Conservation (phyloP, 2,888 invertebrate genomes). For the Mesodorylaimus sp. region DNA sequence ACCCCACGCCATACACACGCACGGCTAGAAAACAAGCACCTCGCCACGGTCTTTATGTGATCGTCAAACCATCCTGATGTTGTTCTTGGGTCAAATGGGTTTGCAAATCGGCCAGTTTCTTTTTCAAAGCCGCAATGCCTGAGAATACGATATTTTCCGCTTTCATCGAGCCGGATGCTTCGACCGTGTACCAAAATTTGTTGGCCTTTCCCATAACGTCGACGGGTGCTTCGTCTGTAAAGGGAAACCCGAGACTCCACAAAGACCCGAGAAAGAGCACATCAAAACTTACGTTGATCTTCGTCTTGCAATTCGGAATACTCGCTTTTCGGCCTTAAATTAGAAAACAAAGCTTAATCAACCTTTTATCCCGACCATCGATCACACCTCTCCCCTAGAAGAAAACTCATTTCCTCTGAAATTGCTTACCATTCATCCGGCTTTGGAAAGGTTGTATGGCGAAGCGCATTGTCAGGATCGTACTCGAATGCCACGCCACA, state of each 20-base stretch:
- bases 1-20: no score
- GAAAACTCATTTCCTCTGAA: no score
- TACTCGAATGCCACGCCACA: slow-evolving; percentile 96
- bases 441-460: slow-evolving; percentile 82
- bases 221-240: slow-evolving; percentile 64
- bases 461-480: slow-evolving; percentile 90
- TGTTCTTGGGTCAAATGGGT: slow-evolving; percentile 39
- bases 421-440: slow-evolving; percentile 79
- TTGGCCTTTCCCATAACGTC: slow-evolving; percentile 87
- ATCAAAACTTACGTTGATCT: slow-evolving; percentile 28
- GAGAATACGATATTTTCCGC: slow-evolving; percentile 91
- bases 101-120: slow-evolving; percentile 83
- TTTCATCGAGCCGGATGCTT: slow-evolving; percentile 75
- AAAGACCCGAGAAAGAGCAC: background rate
- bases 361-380: background rate
- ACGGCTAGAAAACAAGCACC: no score
- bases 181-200: slow-evolving; percentile 90
- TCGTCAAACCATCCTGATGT: slow-evolving; percentile 17
- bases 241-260: background rate
- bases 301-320: slow-evolving; percentile 81
- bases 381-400: no score
- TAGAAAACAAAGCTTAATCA: background rate
- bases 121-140: slow-evolving; percentile 78
- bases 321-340: slow-evolving; percentile 67
- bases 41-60: no score